Percentiles rank a stretch among this genome's conserved stretches.
These are phyloP conservation scores for Solen grandis DNA, from an alignment of 1,140 invertebrate species.

Conservation along the genomic window DNA sequence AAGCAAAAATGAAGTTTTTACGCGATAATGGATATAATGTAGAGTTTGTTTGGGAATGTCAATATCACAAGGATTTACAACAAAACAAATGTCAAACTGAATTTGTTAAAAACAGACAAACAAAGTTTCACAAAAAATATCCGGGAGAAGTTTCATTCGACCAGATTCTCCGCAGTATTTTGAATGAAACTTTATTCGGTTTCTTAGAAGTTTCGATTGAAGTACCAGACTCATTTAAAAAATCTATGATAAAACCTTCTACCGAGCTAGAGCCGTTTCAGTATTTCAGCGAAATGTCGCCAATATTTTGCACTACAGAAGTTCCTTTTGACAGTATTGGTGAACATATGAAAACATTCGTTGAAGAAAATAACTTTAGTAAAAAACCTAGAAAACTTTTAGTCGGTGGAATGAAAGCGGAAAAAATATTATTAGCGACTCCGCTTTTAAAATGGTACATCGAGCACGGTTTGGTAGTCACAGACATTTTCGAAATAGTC, in stretches of 20 bases:
- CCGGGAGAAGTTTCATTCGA: too few species aligned
- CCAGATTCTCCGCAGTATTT: background rate
- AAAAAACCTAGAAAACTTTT: constrained; percentile 40
- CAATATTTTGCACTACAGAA: constrained; percentile 25
- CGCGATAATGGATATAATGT: too few species aligned
- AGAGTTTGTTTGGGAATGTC: too few species aligned
- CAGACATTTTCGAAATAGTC: constrained; percentile 22
- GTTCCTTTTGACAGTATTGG: constrained; percentile 21
- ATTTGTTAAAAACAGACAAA: too few species aligned
- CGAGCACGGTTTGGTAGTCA: constrained; percentile 14
- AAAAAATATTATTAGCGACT: constrained; percentile 41
- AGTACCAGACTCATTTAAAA: background rate
- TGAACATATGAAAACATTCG: constrained; percentile 23
- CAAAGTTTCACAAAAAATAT: too few species aligned
- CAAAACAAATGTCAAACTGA: too few species aligned
- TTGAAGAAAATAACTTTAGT: constrained; percentile 3
- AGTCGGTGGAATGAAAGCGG: constrained; percentile 34
- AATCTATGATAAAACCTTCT: constrained; percentile 35
- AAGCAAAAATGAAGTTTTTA: too few species aligned
- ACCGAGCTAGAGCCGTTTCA: background rate
- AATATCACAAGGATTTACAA: too few species aligned
- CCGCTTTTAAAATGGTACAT: constrained; percentile 40
- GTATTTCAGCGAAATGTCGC: background rate
- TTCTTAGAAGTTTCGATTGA: constrained; percentile 26
- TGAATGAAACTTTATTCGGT: constrained; percentile 16